Conservation (phyloP, 2,797 vertebrate genomes). For the Lateolabrax maculatus region DNA sequence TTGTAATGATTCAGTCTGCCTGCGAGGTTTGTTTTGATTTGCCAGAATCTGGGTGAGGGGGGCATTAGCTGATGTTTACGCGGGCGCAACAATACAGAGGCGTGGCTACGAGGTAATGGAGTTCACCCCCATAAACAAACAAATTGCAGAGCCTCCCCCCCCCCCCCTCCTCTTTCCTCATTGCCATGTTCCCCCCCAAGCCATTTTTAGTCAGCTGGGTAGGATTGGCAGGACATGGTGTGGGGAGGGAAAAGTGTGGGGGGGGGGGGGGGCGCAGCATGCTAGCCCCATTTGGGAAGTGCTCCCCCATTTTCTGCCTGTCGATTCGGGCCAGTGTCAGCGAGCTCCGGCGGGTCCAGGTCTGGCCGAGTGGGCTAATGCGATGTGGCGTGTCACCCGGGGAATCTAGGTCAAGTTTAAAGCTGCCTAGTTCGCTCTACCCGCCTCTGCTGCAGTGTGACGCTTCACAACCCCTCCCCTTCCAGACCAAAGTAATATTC, state of each 20-base stretch:
- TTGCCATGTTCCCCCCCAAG: conserved; percentile 46
- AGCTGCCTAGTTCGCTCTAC: conserved; percentile 76
- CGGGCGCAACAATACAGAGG: conserved; percentile 56
- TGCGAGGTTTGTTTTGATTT: conserved; percentile 75
- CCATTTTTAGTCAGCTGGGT: conserved; percentile 78
- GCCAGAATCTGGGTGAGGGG: conserved; percentile 62
- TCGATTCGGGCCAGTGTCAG: conserved; percentile 86
- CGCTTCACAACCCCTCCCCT: conserved; percentile 56
- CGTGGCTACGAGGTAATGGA: conserved; percentile 67
- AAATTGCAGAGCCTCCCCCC: conserved; percentile 15
- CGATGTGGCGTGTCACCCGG: conserved; percentile 87
- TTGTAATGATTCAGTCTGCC: conserved; percentile 46
- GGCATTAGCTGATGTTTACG: conserved; percentile 74
- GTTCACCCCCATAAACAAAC: conserved; percentile 75
- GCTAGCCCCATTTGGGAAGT: conserved; percentile 83
- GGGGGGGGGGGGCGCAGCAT: conserved; percentile 51
- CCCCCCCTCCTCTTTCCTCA: background rate
- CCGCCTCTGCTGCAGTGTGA: conserved; percentile 77
- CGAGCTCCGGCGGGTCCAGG: conserved; percentile 84
- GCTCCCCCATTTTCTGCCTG: conserved; percentile 88
- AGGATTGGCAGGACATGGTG: conserved; percentile 43
- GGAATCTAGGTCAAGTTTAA: conserved; percentile 94
- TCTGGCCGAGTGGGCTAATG: conserved; percentile 87
- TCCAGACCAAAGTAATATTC: conserved; percentile 21
- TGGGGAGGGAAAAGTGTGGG: conserved; percentile 18